phyloP scores from a whole-genome alignment of 1,140 invertebrate genomes.

The Danaus melanippus region DNA sequence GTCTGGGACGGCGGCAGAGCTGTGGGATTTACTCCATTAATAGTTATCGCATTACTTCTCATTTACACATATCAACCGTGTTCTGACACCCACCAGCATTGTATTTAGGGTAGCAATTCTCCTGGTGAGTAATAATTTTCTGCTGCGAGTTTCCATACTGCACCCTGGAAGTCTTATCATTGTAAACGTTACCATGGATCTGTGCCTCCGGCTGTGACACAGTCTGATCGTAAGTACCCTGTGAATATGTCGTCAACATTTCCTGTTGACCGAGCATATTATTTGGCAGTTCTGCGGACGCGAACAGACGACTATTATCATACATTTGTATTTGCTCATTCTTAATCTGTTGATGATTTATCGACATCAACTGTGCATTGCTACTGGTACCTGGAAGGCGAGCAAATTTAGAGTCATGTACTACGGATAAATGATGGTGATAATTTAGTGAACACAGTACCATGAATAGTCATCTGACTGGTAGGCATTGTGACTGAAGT shows the following conservation, averaged over 20 bases:
- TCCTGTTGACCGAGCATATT: slow-evolving; percentile 42
- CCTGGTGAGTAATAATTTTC: slow-evolving; percentile 42
- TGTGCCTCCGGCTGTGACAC: slow-evolving; percentile 32
- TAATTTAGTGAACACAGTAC: slow-evolving; percentile 25
- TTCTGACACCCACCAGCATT: slow-evolving; percentile 35
- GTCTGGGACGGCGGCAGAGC: slow-evolving; percentile 55
- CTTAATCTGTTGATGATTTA: slow-evolving; percentile 43
- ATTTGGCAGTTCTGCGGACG: slow-evolving; percentile 37
- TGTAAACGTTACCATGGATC: slow-evolving; percentile 37
- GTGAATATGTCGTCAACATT: slow-evolving; percentile 33
- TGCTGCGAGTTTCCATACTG: slow-evolving; percentile 40
- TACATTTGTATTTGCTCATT: slow-evolving; percentile 55
- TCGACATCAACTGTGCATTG: slow-evolving; percentile 57
- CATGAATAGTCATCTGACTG: slow-evolving; percentile 62
- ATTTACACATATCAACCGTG: not conserved
- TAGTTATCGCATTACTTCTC: not conserved
- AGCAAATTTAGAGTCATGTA: slow-evolving; percentile 10
- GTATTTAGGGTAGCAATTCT: slow-evolving; percentile 45
- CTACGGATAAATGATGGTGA: slow-evolving; percentile 1
- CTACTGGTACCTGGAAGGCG: slow-evolving; percentile 47
- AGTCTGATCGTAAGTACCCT: slow-evolving; percentile 33
- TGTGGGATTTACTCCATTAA: slow-evolving; percentile 11
- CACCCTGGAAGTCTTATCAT: slow-evolving; percentile 30
- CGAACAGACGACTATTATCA: slow-evolving; percentile 40
- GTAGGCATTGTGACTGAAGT: slow-evolving; percentile 53